Evolutionary conservation across 2,888 invertebrate genomes (phyloP).

Genomic region (Linyphia triangularis): DNA sequence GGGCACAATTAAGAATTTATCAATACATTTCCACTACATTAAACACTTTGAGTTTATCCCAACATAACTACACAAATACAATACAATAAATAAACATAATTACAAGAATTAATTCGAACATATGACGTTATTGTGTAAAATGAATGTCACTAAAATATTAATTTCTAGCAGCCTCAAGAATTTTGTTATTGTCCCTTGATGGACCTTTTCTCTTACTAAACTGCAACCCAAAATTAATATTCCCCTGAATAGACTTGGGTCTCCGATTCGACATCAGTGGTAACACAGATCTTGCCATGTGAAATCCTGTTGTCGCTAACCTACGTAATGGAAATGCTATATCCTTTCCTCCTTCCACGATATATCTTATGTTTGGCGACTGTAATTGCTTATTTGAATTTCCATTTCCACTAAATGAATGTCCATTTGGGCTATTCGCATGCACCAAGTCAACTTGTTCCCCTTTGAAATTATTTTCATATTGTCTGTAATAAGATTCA

Average conservation of each 20-base stretch:
- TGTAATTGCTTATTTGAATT: neutral
- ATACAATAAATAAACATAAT: too few species aligned
- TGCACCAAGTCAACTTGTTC: neutral
- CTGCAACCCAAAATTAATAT: constrained; percentile 43
- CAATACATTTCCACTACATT: too few species aligned
- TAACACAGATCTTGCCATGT: constrained; percentile 36
- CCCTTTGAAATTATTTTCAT: neutral
- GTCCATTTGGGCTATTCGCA: neutral
- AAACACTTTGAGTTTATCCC: too few species aligned
- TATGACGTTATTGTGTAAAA: too few species aligned
- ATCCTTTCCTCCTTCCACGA: constrained; percentile 39
- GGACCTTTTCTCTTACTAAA: constrained; percentile 28
- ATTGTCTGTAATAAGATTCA: neutral
- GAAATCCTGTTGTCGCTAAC: constrained; percentile 35
- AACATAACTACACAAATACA: too few species aligned
- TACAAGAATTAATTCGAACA: too few species aligned
- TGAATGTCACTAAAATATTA: neutral
- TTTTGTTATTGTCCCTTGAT: neutral
- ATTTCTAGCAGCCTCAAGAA: neutral
- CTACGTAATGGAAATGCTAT: constrained; percentile 18
- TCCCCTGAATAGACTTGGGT: constrained; percentile 44
- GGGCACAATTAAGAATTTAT: too few species aligned
- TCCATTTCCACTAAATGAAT: neutral
- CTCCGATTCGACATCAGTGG: constrained; percentile 6
- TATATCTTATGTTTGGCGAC: constrained; percentile 21